A percentile compares a stretch with the other conserved stretches of the same genome.
phyloP scores from a whole-genome alignment of 2,888 invertebrate genomes.

The Cantharis nigra region DNA sequence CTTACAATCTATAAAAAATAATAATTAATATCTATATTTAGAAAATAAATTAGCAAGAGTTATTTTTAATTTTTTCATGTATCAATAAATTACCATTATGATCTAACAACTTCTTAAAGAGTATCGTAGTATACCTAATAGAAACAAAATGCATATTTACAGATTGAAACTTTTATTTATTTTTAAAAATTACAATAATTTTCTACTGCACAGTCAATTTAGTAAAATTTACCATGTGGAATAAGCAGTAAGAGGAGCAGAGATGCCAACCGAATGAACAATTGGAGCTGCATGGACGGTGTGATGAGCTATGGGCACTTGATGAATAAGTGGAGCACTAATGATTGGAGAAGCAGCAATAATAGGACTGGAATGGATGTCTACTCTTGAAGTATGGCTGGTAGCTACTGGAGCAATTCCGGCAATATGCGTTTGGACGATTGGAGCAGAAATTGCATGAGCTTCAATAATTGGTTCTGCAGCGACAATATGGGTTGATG shows the following conservation, averaged over 20 bases:
- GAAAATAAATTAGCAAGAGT: no score
- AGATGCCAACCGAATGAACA: not conserved
- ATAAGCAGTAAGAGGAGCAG: slow-evolving; percentile 6
- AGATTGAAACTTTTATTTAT: not conserved
- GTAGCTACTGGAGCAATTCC: slow-evolving; percentile 30
- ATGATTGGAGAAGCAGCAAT: slow-evolving; percentile 42
- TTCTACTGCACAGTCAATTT: not conserved
- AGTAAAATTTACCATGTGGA: not conserved
- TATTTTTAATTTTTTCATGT: no score
- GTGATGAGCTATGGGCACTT: slow-evolving; percentile 30
- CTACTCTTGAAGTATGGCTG: slow-evolving; percentile 32
- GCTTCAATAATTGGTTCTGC: not conserved
- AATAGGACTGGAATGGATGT: slow-evolving; percentile 27
- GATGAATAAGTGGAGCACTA: slow-evolving; percentile 38
- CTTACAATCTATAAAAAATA: no score
- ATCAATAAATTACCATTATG: no score
- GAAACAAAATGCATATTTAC: not conserved
- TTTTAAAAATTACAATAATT: not conserved
- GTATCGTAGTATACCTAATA: not conserved
- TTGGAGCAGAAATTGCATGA: not conserved
- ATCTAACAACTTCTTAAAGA: not conserved
- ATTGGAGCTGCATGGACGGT: slow-evolving; percentile 26
- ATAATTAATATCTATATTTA: no score
- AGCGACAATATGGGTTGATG: slow-evolving; percentile 10
- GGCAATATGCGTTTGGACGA: slow-evolving; percentile 7